Evolutionary conservation across 2,113 vertebrate species (phyloP).

Genomic region (Puma concolor): DNA sequence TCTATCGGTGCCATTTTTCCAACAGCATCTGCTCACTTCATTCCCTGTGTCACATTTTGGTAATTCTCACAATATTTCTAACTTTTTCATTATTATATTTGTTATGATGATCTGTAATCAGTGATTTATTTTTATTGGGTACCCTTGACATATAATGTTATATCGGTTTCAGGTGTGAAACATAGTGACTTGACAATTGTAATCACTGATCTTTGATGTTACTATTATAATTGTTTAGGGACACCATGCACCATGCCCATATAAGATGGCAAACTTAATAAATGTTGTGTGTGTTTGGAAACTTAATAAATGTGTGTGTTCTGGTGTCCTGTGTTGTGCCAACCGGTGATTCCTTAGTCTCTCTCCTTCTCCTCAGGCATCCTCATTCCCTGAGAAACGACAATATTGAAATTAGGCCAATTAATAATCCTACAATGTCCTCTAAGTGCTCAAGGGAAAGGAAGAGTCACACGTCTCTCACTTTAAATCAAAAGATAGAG

Average conservation of each 20-base stretch:
- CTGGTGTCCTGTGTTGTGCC: not conserved
- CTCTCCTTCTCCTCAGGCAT: not conserved
- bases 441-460: not conserved
- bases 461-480: not conserved
- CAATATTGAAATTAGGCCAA: not conserved
- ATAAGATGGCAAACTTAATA: not conserved
- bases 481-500: not conserved
- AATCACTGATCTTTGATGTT: not conserved
- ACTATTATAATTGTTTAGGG: not conserved
- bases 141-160: not conserved
- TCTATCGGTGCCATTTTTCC: not conserved
- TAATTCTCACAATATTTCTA: not conserved
- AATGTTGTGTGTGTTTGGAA: not conserved
- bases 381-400: not conserved
- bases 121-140: not conserved
- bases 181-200: not conserved
- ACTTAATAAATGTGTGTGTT: not conserved
- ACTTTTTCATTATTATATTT: not conserved
- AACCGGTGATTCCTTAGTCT: not conserved
- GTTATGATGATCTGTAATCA: not conserved
- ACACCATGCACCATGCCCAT: not conserved
- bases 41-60: not conserved
- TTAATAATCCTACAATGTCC: not conserved
- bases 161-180: not conserved
- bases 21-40: not conserved